Conservation (phyloP, 2,888 invertebrate species). For the Celastrina argiolus region DNA sequence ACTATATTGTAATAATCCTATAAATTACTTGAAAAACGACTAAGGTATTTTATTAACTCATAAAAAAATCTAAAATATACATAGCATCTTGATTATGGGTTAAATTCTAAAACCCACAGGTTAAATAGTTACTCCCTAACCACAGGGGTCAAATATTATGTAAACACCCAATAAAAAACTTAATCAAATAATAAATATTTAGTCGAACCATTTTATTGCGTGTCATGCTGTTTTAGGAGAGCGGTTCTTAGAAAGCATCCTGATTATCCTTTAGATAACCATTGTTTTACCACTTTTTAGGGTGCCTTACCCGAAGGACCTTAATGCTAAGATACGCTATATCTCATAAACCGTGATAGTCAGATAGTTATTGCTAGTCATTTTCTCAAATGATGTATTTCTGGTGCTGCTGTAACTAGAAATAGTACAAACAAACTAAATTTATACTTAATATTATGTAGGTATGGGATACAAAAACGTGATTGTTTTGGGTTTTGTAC, state of each 20-base stretch:
- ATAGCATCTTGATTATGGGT: not conserved
- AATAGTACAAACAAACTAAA: no score
- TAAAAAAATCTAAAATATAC: not conserved
- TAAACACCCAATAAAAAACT: conserved; percentile 15
- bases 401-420: no score
- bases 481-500: no score
- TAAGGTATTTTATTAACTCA: no score
- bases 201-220: not conserved
- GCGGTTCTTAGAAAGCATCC: conserved; percentile 6
- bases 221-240: not conserved
- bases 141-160: conserved; percentile 11
- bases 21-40: no score
- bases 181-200: conserved; percentile 11
- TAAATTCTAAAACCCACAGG: not conserved
- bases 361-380: no score
- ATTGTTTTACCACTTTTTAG: not conserved
- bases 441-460: no score
- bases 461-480: no score
- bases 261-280: not conserved
- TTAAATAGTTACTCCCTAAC: not conserved
- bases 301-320: not conserved
- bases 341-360: no score
- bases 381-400: no score
- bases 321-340: not conserved
- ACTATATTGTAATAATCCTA: no score